Conservation (phyloP, 2,113 vertebrate genomes). For the Montifringilla adamsi region DNA sequence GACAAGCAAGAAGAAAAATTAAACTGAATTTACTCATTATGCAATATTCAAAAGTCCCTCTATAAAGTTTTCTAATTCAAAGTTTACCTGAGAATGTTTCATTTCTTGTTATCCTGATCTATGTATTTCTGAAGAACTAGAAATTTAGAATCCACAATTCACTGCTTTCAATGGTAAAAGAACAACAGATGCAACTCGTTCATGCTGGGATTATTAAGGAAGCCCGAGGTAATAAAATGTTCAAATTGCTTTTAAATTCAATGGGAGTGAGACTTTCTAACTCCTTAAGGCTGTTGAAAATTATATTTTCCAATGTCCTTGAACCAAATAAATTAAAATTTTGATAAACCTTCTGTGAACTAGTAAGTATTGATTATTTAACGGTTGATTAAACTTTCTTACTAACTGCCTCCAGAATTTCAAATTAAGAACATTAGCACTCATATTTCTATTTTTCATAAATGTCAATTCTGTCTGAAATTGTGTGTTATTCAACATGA, state of each 20-base stretch:
- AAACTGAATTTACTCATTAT: background rate
- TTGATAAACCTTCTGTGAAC: background rate
- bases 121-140: background rate
- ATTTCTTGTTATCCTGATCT: background rate
- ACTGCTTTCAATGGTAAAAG: background rate
- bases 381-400: conserved; percentile 6
- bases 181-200: background rate
- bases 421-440: background rate
- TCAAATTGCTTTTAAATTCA: background rate
- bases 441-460: conserved; percentile 12
- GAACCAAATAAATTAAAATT: conserved; percentile 9
- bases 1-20: background rate
- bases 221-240: background rate
- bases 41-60: background rate
- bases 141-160: background rate
- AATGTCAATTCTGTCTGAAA: background rate
- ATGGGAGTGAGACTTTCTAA: background rate
- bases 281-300: background rate
- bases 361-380: conserved; percentile 17
- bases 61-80: background rate
- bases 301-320: background rate
- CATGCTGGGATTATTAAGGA: background rate
- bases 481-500: background rate
- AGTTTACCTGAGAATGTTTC: background rate
- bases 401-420: background rate